Base-by-base conservation (phyloP, 2,113 vertebrate genomes). In the Loxodonta africana region DNA sequence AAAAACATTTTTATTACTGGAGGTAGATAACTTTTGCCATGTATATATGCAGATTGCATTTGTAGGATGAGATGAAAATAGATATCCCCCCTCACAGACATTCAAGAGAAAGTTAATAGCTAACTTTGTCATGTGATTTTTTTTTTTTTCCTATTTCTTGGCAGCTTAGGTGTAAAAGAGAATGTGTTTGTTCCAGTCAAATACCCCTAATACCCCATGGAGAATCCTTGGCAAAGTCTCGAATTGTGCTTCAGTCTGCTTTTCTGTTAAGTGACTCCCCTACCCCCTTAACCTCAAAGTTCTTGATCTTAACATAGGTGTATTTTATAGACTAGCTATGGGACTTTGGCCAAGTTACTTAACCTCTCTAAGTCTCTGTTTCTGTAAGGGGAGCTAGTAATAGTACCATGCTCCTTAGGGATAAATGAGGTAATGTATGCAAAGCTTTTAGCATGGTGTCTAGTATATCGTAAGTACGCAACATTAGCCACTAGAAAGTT, bases 371-470 rank as follows among this genome's bases (percentile, higher is more conserved):
- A 96, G 48, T 71, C 44, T 94, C 73, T 92, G 48, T 95, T 91
- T 96, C 83, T 96, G 20, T 87, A 87, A 84, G 30, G 62, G 46
- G 77, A 95, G 23, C 71, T 82, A 84, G 80, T 60, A 62, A 82
- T 65, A 91, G n/a, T 71, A 37, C 26, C 37, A 60, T 5, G 10
- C 51, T 86, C 62, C 51, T 89, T 71, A n/a, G 28, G 84, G 83
- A 46, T 65, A 74, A 82, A 41, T 78, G 44, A 92, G 37, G 48
- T 85, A 60, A 65, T 73, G 17, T 78, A 37, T 1, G 15, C 26
- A 37, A 89, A 90, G 44, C 44, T 92, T 51, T 67, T 53, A 17
- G 71, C 48, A 18, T n/a, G 41, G 18, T 74, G 9, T 63, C 48
- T 80, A 20, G 14, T 84, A 21, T 37, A 37, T 37, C 37, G 37